Evolutionary conservation across 2,797 vertebrate species (phyloP).

Genomic region (Dermochelys coriacea): DNA sequence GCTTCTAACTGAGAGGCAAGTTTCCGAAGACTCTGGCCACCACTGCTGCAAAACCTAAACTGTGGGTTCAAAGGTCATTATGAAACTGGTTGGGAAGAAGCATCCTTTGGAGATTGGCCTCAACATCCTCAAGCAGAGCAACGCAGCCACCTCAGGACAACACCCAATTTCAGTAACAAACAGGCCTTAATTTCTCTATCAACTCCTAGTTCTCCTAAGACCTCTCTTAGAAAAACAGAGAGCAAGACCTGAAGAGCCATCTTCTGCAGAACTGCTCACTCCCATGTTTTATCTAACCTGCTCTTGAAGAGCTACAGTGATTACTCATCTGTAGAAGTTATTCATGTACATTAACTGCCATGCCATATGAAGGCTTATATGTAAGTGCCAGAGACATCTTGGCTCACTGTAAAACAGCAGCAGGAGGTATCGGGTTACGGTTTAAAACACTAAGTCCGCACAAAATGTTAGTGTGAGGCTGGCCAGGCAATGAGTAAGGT

Average conservation of each 20-base stretch:
- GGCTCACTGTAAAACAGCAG: slow-evolving; percentile 26
- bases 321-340: not conserved
- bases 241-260: not conserved
- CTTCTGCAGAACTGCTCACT: not conserved
- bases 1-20: not conserved
- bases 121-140: slow-evolving; percentile 6
- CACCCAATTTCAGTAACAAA: not conserved
- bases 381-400: slow-evolving; percentile 1
- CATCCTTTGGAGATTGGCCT: not conserved
- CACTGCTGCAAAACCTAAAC: not conserved
- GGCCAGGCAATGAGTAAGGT: not conserved
- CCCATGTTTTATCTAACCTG: not conserved
- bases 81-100: slow-evolving; percentile 12
- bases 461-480: not conserved
- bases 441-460: not conserved
- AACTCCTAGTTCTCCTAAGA: slow-evolving; percentile 18
- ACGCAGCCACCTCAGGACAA: not conserved
- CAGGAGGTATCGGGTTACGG: not conserved
- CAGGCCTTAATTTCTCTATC: not conserved
- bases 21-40: not conserved
- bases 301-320: not conserved
- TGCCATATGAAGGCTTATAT: not conserved
- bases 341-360: slow-evolving; percentile 8
- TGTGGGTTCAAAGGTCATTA: not conserved
- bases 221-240: not conserved